These are phyloP conservation scores for Orestias chungarensis DNA, from an alignment of 2,797 vertebrate genomes.

Conservation along the genomic window DNA sequence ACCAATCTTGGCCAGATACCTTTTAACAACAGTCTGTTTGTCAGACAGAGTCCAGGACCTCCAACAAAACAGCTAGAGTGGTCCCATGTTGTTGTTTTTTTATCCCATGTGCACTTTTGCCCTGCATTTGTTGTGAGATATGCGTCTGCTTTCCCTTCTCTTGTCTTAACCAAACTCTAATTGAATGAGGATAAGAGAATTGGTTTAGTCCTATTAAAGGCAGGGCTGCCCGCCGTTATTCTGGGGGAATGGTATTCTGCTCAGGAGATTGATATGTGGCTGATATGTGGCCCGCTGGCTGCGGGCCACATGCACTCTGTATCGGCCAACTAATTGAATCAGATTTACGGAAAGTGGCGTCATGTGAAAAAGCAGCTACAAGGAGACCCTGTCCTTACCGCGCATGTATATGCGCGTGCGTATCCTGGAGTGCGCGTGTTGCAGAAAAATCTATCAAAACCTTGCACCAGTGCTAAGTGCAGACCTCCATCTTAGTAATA, in stretches of 20 bases:
- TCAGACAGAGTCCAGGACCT: not conserved
- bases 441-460: conserved; percentile 73
- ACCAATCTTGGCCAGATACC: not conserved
- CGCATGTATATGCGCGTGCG: conserved; percentile 25
- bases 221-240: conserved; percentile 70
- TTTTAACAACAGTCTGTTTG: not conserved
- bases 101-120: conserved; percentile 48
- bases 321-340: conserved; percentile 80
- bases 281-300: conserved; percentile 73
- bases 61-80: conserved; percentile 1
- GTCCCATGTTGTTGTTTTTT: conserved; percentile 10
- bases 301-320: conserved; percentile 73
- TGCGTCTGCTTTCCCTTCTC: conserved; percentile 48
- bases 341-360: conserved; percentile 81
- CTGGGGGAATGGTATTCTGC: conserved; percentile 64
- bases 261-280: conserved; percentile 81
- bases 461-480: conserved; percentile 72
- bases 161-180: conserved; percentile 70
- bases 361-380: conserved; percentile 76
- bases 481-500: conserved; percentile 71
- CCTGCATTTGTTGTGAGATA: conserved; percentile 52
- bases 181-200: conserved; percentile 77
- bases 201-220: conserved; percentile 79
- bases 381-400: conserved; percentile 74
- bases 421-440: conserved; percentile 13